These are phyloP conservation scores for Orchestes rusci DNA, from an alignment of 2,888 invertebrate genomes.

Conservation along the genomic window DNA sequence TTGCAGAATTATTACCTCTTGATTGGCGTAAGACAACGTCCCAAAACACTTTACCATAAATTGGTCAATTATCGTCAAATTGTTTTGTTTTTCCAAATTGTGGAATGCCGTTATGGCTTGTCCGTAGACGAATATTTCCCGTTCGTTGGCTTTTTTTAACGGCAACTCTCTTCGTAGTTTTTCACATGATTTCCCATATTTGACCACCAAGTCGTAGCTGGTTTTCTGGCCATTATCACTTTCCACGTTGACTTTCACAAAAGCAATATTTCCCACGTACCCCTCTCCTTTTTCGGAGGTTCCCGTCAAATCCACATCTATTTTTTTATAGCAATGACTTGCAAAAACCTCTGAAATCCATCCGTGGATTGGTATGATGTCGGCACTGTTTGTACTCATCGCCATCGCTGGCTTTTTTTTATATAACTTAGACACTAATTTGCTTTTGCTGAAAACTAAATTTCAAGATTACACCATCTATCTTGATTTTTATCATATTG, in stretches of 20 bases:
- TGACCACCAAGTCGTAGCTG: slow-evolving; percentile 28
- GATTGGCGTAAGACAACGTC: background rate
- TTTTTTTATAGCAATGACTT: background rate
- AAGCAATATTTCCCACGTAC: slow-evolving; percentile 32
- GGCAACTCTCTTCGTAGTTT: no score
- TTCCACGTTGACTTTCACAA: slow-evolving; percentile 25
- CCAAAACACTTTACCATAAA: slow-evolving; percentile 23
- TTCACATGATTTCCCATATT: no score
- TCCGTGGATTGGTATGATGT: no score
- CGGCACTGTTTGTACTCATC: no score
- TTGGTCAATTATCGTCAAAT: slow-evolving; percentile 10
- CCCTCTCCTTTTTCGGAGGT: slow-evolving; percentile 31
- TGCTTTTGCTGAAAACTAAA: no score
- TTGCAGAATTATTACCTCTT: slow-evolving; percentile 6
- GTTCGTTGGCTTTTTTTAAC: no score
- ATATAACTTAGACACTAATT: no score
- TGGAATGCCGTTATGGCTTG: slow-evolving; percentile 24
- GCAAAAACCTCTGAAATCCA: slow-evolving; percentile 3
- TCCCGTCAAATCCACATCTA: slow-evolving; percentile 23
- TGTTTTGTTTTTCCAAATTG: slow-evolving; percentile 19
- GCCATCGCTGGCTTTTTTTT: no score
- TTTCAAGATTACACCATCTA: no score
- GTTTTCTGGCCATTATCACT: slow-evolving; percentile 26
- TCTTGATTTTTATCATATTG: no score
- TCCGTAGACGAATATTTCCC: slow-evolving; percentile 25